Evolutionary conservation across 2,888 invertebrate genomes (phyloP), one percentile per base, ranked within the genome.

Genomic region (Nipponacmea schrenckii): DNA sequence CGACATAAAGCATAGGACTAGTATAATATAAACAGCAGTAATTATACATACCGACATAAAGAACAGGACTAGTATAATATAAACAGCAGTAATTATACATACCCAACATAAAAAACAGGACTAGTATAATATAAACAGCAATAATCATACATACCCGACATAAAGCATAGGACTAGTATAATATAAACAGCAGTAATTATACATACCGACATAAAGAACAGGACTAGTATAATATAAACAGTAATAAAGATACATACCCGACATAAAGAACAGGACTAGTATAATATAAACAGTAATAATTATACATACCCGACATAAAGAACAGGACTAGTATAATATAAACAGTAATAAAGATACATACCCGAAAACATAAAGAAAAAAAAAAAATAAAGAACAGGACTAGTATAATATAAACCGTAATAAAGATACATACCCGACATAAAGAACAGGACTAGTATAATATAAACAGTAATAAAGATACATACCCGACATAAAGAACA

Each of bases 241-340:
- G 39, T 39, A 5, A 39, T 39, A 39, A 39, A 8, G 4, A 39
- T 39, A 39, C 39, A 39, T 39, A 39, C 39, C 39, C 8, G 8
- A 2, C 39, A 39, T 39, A 39, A 39, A 39, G 27, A 56, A 56
- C n/a, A 56, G 56, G 56, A 56, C 24, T 56, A 20, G 56, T 56
- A 56, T 56, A 56, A 56, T 56, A 56, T 24, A 39, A 39, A 39
- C 39, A 39, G 39, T 39, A 39, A 39, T 39, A 5, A 39, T 39
- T 39, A 39, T 39, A 39, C 39, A 39, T 39, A 39, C 39, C 39
- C 39, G 10, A 39, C 39, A 39, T 39, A 39, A 39, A 39, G 27
- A 56, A 56, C n/a, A 56, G 56, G 56, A 56, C 24, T 56, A 20
- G 56, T 56, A 56, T 56, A 56, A 56, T 56, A 56, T 24, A 39